Evolutionary conservation across 2,113 vertebrate genomes (phyloP), one percentile per base, ranked within the genome.

Genomic region (Noturus placidus): DNA sequence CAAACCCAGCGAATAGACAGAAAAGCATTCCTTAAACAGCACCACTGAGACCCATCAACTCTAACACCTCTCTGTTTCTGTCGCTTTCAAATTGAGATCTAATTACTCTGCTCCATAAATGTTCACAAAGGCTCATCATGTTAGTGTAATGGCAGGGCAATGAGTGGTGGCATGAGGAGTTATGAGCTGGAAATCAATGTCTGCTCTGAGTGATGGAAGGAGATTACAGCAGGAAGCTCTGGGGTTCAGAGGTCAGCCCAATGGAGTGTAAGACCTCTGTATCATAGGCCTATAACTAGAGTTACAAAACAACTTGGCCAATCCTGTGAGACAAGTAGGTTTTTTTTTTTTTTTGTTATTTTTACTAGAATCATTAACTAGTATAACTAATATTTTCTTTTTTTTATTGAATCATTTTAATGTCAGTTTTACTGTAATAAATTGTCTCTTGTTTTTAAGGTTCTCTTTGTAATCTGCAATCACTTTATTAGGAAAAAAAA

Each of bases 1-100:
- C 86, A 87, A 86, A 90, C 92, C 91, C 86, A 86, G 88, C 76
- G 87, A 79, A 86, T 67, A 90, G 91, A 93, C 92, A 90, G 92
- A 92, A 91, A 93, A 92, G 89, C 90, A 92, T 92, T 90, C 90
- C 89, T 89, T 84, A 88, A 86, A 90, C 91, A 91, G 90, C 91
- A 67, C 57, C 90, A 92, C 85, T 85, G 70, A 38, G 79, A 61
- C 33, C 22, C 10, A 82, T 82, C 79, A 61, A 82, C 56, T 61
- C 56, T 7, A 38, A 82, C 56, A 61, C 79, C 80, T 52, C 80
- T 46, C 54, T 76, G 19, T 65, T 52, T 69, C 25, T 79, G 59
- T 25, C 56, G 9, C 56, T 17, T 33, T 61, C 38, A 84, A 84
- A 88, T 88, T 54, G 61, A 69, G 87, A 84, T 52, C 65, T 88